Evolutionary conservation across 2,888 invertebrate species (phyloP).

Genomic region (Deilephila porcellus): DNA sequence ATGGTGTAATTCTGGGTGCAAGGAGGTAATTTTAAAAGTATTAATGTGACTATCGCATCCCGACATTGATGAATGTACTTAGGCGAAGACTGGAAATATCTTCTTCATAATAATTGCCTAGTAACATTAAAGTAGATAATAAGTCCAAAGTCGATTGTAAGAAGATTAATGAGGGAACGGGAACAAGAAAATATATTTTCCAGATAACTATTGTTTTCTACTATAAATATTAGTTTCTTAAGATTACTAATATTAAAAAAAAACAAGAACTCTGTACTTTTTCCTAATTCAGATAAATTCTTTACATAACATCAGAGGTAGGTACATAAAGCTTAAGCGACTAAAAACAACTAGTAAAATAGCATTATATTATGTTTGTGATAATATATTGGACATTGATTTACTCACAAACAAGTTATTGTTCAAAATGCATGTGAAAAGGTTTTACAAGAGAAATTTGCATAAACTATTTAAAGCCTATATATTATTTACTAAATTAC

Average conservation of each 20-base stretch:
- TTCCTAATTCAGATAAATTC: too few relatives aligned
- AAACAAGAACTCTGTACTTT: too few relatives aligned
- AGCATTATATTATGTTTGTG: neutral
- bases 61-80: neutral
- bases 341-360: neutral
- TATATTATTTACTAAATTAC: neutral
- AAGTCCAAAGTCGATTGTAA: neutral
- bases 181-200: neutral
- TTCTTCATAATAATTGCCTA: neutral
- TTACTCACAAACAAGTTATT: neutral
- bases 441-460: neutral
- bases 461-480: neutral
- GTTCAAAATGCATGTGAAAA: neutral
- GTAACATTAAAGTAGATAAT: neutral
- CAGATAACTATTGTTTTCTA: neutral
- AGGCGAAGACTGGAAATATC: neutral
- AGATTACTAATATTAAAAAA: too few relatives aligned
- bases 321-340: too few relatives aligned
- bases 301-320: too few relatives aligned
- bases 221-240: too few relatives aligned
- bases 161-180: neutral
- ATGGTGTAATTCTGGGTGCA: neutral
- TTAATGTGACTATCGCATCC: neutral
- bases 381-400: neutral
- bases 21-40: slow-evolving; percentile 4